Percentiles rank a stretch among this genome's conserved stretches.
Evolutionary conservation across 92 coral and sea anemone genomes (phyloP).

Genomic region (Umimayanthus chanpuru): DNA sequence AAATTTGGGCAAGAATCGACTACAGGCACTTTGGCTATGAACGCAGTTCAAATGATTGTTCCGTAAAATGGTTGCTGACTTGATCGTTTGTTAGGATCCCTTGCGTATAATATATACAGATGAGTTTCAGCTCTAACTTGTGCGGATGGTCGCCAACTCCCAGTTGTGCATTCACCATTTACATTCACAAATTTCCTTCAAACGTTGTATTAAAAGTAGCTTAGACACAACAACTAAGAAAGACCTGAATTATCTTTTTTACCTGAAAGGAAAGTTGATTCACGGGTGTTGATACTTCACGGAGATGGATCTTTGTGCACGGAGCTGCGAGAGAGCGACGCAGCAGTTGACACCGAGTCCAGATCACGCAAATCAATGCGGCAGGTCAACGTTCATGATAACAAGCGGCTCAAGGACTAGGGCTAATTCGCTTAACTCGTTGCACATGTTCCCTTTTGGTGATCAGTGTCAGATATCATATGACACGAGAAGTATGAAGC

Average conservation of each 20-base stretch:
- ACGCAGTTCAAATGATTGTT: too few species aligned
- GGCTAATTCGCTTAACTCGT: not conserved
- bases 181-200: not conserved
- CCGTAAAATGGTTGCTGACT: not conserved
- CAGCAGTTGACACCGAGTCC: not conserved
- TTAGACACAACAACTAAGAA: not conserved
- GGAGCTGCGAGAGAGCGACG: not conserved
- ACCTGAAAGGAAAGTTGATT: not conserved
- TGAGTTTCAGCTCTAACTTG: not conserved
- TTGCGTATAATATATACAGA: not conserved
- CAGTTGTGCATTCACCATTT: not conserved
- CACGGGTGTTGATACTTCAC: not conserved
- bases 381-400: not conserved
- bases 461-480: not conserved
- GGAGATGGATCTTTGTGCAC: not conserved
- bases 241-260: not conserved
- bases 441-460: not conserved
- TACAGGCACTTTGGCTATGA: not conserved
- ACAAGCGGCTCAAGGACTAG: not conserved
- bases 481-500: not conserved
- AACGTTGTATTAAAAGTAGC: too few species aligned
- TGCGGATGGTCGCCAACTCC: not conserved
- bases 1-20: not conserved
- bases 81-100: not conserved
- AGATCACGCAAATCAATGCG: not conserved